These are phyloP conservation scores for Diorhabda sublineata DNA, from an alignment of 1,140 invertebrate genomes.

Conservation along the genomic window DNA sequence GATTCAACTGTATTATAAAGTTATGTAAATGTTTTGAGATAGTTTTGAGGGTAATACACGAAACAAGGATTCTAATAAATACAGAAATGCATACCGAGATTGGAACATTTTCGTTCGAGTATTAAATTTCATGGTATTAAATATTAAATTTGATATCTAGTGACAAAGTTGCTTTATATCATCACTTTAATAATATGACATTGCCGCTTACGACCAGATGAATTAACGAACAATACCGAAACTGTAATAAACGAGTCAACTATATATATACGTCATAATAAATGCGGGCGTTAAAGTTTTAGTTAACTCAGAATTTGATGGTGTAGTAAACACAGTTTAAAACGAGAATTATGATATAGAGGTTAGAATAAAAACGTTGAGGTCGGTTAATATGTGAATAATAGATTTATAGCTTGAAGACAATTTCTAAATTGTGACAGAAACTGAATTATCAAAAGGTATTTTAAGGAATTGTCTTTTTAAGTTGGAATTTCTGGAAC, in stretches of 20 bases:
- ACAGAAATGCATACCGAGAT: conserved; percentile 5
- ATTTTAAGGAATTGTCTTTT: no score
- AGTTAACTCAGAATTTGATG: conserved; percentile 2
- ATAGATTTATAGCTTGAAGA: background rate
- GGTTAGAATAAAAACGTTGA: background rate
- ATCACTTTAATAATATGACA: conserved; percentile 3
- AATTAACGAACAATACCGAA: conserved; percentile 2
- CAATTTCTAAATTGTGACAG: no score
- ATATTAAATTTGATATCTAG: background rate
- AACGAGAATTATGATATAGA: background rate
- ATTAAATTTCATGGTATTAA: background rate
- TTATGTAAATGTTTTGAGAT: no score
- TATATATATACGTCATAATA: background rate
- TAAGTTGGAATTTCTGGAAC: no score
- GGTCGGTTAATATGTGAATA: background rate
- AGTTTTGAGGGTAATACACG: no score
- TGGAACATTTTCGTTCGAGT: background rate
- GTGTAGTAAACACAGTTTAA: background rate
- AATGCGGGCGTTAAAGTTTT: conserved; percentile 1
- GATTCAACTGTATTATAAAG: no score
- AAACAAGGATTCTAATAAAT: no score
- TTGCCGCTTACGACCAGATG: conserved; percentile 1
- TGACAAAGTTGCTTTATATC: conserved; percentile 2
- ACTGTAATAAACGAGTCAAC: background rate
- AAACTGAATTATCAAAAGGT: no score